Conservation (phyloP, 2,888 invertebrate species). For the Spilosoma lubricipeda region DNA sequence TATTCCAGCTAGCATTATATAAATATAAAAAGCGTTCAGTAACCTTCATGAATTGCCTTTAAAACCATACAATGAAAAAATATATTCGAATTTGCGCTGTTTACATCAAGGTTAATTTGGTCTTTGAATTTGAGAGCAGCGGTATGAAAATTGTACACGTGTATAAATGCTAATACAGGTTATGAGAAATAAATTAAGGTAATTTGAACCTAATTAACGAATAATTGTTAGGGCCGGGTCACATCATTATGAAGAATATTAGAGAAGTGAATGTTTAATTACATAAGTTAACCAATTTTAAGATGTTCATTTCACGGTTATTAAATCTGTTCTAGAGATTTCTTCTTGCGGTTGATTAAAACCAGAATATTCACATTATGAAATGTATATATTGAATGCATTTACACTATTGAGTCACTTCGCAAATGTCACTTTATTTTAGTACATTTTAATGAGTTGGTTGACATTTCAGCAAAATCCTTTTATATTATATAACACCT, state of each 20-base stretch:
- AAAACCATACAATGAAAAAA: background rate
- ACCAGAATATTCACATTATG: too few species aligned
- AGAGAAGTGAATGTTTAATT: background rate
- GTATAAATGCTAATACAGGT: background rate
- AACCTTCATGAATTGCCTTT: background rate
- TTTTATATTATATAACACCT: too few species aligned
- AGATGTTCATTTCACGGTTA: background rate
- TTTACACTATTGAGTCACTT: too few species aligned
- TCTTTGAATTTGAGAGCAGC: conserved; percentile 3
- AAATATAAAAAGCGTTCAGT: background rate
- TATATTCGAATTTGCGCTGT: background rate
- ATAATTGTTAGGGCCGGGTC: background rate
- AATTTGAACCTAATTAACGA: background rate
- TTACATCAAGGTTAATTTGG: conserved; percentile 9
- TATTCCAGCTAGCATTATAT: background rate
- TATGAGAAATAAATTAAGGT: background rate
- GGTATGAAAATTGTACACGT: background rate
- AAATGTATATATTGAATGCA: too few species aligned
- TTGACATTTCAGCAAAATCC: too few species aligned
- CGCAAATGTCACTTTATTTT: too few species aligned
- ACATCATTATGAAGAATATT: too few species aligned
- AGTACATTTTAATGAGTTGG: too few species aligned
- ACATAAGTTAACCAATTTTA: background rate
- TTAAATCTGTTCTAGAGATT: background rate
- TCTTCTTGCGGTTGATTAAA: too few species aligned